A percentile compares a stretch with the other conserved stretches of the same genome.
Evolutionary conservation across 64 coral and sea anemone species (phyloP).

Genomic region (Platygyra sinensis): DNA sequence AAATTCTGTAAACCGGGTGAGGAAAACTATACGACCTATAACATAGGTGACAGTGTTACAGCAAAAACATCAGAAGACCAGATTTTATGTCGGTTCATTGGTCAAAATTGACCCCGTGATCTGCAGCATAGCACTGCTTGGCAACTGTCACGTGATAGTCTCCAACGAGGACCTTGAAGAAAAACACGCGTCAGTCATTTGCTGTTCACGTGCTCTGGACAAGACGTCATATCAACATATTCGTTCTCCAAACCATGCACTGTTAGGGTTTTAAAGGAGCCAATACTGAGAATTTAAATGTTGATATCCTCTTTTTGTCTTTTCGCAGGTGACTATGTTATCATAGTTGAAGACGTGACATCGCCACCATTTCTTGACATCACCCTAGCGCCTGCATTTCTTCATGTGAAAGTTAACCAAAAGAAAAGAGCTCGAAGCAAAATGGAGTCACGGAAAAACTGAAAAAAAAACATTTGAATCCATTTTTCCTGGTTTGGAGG

Average conservation of each 20-base stretch:
- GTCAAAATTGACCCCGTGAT: too few species aligned
- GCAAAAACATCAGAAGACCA: too few species aligned
- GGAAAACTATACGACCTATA: not conserved
- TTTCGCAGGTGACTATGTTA: slow-evolving; percentile 91
- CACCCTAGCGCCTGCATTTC: slow-evolving; percentile 68
- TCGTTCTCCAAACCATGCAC: too few species aligned
- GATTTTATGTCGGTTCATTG: not conserved
- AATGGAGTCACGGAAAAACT: slow-evolving; percentile 40
- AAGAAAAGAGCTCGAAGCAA: slow-evolving; percentile 91
- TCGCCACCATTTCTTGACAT: slow-evolving; percentile 78
- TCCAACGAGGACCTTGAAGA: too few species aligned
- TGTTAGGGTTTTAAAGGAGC: too few species aligned
- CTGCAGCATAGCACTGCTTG: too few species aligned
- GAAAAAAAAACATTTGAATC: not conserved
- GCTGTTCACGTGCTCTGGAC: too few species aligned
- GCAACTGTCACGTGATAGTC: too few species aligned
- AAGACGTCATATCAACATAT: too few species aligned
- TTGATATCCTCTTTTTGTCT: not conserved
- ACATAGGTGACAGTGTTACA: too few species aligned
- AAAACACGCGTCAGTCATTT: too few species aligned
- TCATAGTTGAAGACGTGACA: slow-evolving; percentile 90
- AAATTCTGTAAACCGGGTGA: slow-evolving; percentile 88
- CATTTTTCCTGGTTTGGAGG: not conserved
- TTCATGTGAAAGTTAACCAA: slow-evolving; percentile 78
- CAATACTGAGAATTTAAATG: too few species aligned